Percentiles rank a stretch among this genome's conserved stretches.
These are phyloP conservation scores for Enteromius paludinosus DNA, from an alignment of 2,797 vertebrate genomes.

Conservation along the genomic window DNA sequence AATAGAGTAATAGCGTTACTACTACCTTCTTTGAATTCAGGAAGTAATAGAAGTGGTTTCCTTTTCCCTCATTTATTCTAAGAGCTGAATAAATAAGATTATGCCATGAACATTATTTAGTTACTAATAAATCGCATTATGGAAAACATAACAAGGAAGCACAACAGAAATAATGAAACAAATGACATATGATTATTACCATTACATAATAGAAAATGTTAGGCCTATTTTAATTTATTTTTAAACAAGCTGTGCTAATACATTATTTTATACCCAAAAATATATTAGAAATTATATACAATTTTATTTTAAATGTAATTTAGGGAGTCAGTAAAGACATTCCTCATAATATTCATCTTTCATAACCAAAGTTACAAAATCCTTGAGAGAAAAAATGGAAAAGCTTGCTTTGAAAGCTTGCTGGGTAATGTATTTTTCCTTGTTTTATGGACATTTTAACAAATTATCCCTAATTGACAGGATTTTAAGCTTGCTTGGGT, in stretches of 20 bases:
- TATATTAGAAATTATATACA: too few species aligned
- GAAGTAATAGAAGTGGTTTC: not conserved
- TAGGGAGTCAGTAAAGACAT: not conserved
- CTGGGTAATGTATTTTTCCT: conserved; percentile 1
- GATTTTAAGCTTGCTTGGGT: conserved; percentile 46
- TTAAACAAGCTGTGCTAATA: not conserved
- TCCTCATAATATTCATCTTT: not conserved
- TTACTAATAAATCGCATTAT: conserved; percentile 25
- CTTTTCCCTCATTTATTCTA: conserved; percentile 3
- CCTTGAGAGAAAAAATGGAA: not conserved
- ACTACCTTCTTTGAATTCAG: not conserved
- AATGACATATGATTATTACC: not conserved
- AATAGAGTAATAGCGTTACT: not conserved
- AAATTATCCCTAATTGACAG: conserved; percentile 51
- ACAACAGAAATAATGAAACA: conserved; percentile 20
- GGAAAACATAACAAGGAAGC: conserved; percentile 21
- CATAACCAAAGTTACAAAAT: not conserved
- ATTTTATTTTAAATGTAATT: not conserved
- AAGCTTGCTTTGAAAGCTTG: conserved; percentile 6
- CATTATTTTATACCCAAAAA: not conserved
- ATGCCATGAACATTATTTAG: conserved; percentile 15
- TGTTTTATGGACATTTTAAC: conserved; percentile 49
- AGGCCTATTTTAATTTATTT: not conserved
- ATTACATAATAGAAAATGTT: not conserved
- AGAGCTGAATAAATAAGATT: conserved; percentile 26